phyloP scores from a whole-genome alignment of 2,113 vertebrate genomes.

The Gymnogyps californianus region DNA sequence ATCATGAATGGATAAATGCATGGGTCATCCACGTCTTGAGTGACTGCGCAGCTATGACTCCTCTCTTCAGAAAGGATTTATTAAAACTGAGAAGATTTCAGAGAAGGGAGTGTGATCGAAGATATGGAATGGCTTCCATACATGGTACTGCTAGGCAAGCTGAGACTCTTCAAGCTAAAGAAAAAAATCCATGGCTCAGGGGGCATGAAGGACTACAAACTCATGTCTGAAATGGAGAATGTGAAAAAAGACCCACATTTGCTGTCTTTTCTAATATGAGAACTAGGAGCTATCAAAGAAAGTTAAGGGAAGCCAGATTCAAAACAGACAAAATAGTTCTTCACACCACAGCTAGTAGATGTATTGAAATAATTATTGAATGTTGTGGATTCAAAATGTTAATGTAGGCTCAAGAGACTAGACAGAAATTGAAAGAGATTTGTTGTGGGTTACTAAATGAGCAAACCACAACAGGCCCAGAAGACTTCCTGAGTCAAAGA shows the following conservation, averaged over 20 bases:
- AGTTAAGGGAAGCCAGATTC: not conserved
- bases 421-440: not conserved
- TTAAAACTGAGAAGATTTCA: not conserved
- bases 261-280: not conserved
- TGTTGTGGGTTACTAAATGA: not conserved
- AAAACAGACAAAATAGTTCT: not conserved
- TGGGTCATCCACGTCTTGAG: accelerated
- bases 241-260: not conserved
- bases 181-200: not conserved
- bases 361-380: not conserved
- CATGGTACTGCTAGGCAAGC: not conserved
- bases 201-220: not conserved
- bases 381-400: not conserved
- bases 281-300: not conserved
- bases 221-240: not conserved
- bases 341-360: not conserved
- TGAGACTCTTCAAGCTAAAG: not conserved
- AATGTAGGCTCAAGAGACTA: not conserved
- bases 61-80: not conserved
- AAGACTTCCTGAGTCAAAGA: not conserved
- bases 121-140: not conserved
- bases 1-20: not conserved
- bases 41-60: not conserved
- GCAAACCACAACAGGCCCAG: not conserved
- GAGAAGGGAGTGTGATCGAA: not conserved